Evolutionary conservation across 2,888 invertebrate species (phyloP).

Genomic region (Dynastes hyllus): DNA sequence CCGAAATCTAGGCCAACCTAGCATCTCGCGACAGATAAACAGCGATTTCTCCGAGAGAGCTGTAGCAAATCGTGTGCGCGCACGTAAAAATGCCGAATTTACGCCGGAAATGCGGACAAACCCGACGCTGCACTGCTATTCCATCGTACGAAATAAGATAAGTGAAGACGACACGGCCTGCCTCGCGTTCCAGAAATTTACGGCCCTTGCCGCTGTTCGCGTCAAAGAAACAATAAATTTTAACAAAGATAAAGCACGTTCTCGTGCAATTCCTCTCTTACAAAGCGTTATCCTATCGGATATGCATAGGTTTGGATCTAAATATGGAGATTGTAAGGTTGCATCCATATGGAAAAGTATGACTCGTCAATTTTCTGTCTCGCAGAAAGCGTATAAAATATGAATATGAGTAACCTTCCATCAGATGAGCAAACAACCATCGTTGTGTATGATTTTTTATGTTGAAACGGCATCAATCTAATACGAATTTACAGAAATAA

Average conservation of each 20-base stretch:
- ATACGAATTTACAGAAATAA: no score
- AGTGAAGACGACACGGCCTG: conserved; percentile 32
- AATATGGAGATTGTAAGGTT: neutral
- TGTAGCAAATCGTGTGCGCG: neutral
- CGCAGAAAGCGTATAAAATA: no score
- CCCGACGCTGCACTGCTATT: neutral
- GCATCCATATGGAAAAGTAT: neutral
- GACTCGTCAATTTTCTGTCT: neutral
- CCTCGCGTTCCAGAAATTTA: conserved; percentile 52
- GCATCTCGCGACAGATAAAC: conserved; percentile 3
- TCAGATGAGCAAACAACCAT: no score
- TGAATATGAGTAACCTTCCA: no score
- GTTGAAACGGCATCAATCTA: no score
- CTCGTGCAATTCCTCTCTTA: conserved; percentile 44
- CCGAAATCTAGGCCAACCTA: neutral
- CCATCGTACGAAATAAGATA: conserved; percentile 20
- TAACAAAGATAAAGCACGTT: conserved; percentile 57
- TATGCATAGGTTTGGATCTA: neutral
- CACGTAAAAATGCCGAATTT: conserved; percentile 17
- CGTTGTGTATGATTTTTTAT: no score
- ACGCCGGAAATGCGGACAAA: conserved; percentile 13
- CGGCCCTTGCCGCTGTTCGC: conserved; percentile 49
- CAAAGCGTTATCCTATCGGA: conserved; percentile 6
- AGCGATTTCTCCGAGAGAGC: neutral
- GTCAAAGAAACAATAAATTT: conserved; percentile 57